Percentiles rank a stretch among this genome's conserved stretches.
Evolutionary conservation across 2,797 vertebrate genomes (phyloP).

Genomic region (Cetoscarus ocellatus): DNA sequence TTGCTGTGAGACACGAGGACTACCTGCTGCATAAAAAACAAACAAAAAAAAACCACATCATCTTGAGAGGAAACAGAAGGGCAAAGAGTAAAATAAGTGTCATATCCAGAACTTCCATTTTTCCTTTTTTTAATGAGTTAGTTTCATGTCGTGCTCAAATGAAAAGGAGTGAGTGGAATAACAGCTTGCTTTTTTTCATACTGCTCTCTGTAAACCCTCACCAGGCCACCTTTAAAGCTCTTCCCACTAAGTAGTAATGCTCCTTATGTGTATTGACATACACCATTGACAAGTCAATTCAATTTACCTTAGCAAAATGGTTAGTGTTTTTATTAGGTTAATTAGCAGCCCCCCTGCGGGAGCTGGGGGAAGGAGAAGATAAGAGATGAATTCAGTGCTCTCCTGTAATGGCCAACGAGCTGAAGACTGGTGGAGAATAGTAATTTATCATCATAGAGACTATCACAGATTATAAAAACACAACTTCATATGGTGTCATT

Average conservation of each 20-base stretch:
- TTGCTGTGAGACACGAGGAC: too few relatives aligned
- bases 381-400: conserved; percentile 80
- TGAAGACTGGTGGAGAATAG: conserved; percentile 32
- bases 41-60: too few relatives aligned
- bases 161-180: not conserved
- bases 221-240: conserved; percentile 30
- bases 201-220: conserved; percentile 30
- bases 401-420: conserved; percentile 62
- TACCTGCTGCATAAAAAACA: too few relatives aligned
- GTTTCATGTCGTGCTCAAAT: not conserved
- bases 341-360: conserved; percentile 92
- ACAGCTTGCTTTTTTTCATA: conserved; percentile 9
- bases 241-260: conserved; percentile 77
- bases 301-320: conserved; percentile 95
- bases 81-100: too few relatives aligned
- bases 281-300: conserved; percentile 95
- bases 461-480: conserved; percentile 6
- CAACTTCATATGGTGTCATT: not conserved
- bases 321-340: conserved; percentile 98
- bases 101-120: too few relatives aligned
- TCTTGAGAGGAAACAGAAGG: too few relatives aligned
- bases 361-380: conserved; percentile 88
- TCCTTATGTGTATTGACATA: conserved; percentile 88
- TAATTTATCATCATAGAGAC: conserved; percentile 48
- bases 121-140: too few relatives aligned